phyloP scores from a whole-genome alignment of 2,113 vertebrate species.

The Burhinus bistriatus region DNA sequence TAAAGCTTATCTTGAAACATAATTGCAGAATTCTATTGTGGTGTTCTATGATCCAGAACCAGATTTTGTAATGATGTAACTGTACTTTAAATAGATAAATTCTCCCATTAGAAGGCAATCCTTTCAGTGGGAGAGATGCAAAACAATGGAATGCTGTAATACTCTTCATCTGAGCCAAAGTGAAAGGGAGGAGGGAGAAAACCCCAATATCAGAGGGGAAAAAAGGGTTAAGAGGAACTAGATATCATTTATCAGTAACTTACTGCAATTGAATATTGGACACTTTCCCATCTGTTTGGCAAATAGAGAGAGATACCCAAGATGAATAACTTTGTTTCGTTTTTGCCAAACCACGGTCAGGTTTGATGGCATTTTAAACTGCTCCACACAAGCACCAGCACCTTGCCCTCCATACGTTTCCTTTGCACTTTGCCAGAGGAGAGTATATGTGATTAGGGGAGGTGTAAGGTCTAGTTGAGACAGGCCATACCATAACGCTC shows the following conservation, averaged over 20 bases:
- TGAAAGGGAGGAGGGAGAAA: neutral
- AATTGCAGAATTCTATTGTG: neutral
- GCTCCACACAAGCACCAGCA: neutral
- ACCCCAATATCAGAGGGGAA: neutral
- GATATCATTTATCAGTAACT: neutral
- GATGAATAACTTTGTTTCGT: neutral
- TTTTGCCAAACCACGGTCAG: neutral
- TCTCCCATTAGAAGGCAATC: neutral
- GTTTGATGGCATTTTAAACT: neutral
- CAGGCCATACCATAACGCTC: rapidly evolving
- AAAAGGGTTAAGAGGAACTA: neutral
- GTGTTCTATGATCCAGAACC: neutral
- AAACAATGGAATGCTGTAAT: neutral
- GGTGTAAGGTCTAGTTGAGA: neutral
- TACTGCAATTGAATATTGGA: neutral
- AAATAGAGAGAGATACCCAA: neutral
- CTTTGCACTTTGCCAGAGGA: neutral
- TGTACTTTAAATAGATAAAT: neutral
- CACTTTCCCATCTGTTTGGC: neutral
- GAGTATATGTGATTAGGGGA: neutral
- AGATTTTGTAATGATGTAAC: neutral
- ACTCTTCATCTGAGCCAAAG: neutral
- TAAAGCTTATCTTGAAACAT: neutral
- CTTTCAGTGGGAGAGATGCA: neutral
- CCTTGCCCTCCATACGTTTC: neutral